phyloP scores from a whole-genome alignment of 2,888 invertebrate species.

The Pyrgus malvae region DNA sequence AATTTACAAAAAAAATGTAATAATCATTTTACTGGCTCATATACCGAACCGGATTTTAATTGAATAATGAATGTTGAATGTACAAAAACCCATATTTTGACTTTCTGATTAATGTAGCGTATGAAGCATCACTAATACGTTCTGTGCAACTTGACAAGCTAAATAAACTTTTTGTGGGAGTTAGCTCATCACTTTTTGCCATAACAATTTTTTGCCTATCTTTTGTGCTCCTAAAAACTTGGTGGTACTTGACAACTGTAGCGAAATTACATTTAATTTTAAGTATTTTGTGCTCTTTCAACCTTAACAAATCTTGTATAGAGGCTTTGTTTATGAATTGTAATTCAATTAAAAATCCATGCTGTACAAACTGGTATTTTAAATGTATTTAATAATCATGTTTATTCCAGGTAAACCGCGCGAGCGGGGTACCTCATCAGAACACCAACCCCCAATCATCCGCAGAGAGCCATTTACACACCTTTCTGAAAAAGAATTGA shows the following conservation, averaged over 20 bases:
- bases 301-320: too few species aligned
- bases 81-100: slow-evolving; percentile 34
- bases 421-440: slow-evolving; percentile 62
- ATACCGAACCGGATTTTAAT: slow-evolving; percentile 31
- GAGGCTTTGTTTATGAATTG: too few species aligned
- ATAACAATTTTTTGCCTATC: slow-evolving; percentile 3
- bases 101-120: slow-evolving; percentile 36
- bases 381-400: slow-evolving; percentile 14
- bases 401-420: slow-evolving; percentile 74
- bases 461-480: slow-evolving; percentile 84
- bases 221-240: slow-evolving; percentile 1
- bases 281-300: too few species aligned
- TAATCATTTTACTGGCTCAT: neutral
- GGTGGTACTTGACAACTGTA: slow-evolving; percentile 4
- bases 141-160: slow-evolving; percentile 19
- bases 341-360: too few species aligned
- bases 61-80: slow-evolving; percentile 28
- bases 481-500: slow-evolving; percentile 86
- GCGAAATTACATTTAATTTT: neutral
- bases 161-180: slow-evolving; percentile 12
- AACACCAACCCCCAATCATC: slow-evolving; percentile 51
- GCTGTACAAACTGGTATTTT: too few species aligned
- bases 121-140: slow-evolving; percentile 30
- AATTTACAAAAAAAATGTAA: neutral
- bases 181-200: slow-evolving; percentile 13